Percentiles rank a stretch among this genome's conserved stretches.
Conservation (phyloP, 2,888 invertebrate genomes). For the Dioctria rufipes region DNA sequence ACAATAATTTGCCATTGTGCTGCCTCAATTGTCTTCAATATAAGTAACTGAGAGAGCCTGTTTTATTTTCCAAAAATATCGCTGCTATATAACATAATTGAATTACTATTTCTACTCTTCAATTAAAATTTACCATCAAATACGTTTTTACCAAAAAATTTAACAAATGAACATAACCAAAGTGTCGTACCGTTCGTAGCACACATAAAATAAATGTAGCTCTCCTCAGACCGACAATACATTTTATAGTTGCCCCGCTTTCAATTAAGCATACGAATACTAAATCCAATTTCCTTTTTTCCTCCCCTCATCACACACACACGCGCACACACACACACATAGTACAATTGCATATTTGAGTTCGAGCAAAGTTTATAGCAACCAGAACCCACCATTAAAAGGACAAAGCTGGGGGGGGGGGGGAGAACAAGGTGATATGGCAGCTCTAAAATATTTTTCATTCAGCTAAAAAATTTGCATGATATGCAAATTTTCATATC, state of each 20-base stretch:
- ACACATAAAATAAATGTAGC: too few species aligned
- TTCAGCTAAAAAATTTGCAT: slow-evolving; percentile 50
- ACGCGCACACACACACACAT: too few species aligned
- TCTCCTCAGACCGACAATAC: neutral
- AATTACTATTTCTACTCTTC: too few species aligned
- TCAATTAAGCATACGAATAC: slow-evolving; percentile 22
- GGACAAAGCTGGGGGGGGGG: neutral
- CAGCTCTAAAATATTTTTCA: slow-evolving; percentile 42
- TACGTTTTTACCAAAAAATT: too few species aligned
- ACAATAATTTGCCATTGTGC: too few species aligned
- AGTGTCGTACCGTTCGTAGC: too few species aligned
- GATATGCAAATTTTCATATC: slow-evolving; percentile 50
- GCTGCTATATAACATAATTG: too few species aligned
- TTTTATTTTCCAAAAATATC: too few species aligned
- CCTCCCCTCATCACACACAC: neutral
- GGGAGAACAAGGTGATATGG: slow-evolving; percentile 4
- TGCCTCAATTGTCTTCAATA: too few species aligned
- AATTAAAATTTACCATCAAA: too few species aligned
- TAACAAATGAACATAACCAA: too few species aligned
- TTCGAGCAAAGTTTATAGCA: neutral
- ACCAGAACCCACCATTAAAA: neutral
- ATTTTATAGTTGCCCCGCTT: slow-evolving; percentile 3
- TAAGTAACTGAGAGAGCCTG: too few species aligned
- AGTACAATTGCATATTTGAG: slow-evolving; percentile 21
- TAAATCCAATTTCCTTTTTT: slow-evolving; percentile 20